A percentile compares a stretch with the other conserved stretches of the same genome.
phyloP scores from a whole-genome alignment of 2,888 invertebrate species.

The Pseudococcus jackbeardsleyi region DNA sequence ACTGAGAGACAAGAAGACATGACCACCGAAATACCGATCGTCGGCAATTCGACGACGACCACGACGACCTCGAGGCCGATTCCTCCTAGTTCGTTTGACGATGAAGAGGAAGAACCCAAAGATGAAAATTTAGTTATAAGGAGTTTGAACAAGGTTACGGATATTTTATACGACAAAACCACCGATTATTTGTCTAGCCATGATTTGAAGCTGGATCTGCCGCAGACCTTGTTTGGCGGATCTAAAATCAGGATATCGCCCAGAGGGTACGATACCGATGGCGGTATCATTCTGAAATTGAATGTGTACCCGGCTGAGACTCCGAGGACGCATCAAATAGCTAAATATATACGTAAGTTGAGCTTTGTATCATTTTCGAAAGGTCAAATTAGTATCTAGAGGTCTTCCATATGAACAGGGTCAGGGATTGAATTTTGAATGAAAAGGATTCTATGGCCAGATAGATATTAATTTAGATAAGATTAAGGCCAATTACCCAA shows the following conservation, averaged over 20 bases:
- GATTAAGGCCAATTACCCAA: no score
- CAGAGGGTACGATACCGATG: slow-evolving; percentile 79
- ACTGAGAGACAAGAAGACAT: slow-evolving; percentile 36
- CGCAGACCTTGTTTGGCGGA: slow-evolving; percentile 80
- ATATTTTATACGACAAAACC: slow-evolving; percentile 79
- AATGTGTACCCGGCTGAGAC: slow-evolving; percentile 70
- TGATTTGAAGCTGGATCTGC: slow-evolving; percentile 80
- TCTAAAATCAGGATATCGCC: slow-evolving; percentile 73
- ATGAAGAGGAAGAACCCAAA: slow-evolving; percentile 68
- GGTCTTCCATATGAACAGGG: no score
- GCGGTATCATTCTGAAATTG: slow-evolving; percentile 79
- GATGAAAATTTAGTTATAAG: slow-evolving; percentile 75
- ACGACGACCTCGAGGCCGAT: not conserved
- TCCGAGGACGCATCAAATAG: slow-evolving; percentile 39
- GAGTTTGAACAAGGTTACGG: slow-evolving; percentile 72
- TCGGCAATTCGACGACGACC: not conserved
- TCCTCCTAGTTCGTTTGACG: not conserved
- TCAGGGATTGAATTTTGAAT: no score
- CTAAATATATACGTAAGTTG: slow-evolving; percentile 64
- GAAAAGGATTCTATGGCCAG: no score
- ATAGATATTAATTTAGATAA: no score
- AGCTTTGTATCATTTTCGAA: no score
- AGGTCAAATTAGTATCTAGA: no score
- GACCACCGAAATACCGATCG: not conserved
- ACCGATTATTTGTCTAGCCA: slow-evolving; percentile 83